Conservation (phyloP, 2,797 vertebrate genomes). For the Acanthopagrus latus region DNA sequence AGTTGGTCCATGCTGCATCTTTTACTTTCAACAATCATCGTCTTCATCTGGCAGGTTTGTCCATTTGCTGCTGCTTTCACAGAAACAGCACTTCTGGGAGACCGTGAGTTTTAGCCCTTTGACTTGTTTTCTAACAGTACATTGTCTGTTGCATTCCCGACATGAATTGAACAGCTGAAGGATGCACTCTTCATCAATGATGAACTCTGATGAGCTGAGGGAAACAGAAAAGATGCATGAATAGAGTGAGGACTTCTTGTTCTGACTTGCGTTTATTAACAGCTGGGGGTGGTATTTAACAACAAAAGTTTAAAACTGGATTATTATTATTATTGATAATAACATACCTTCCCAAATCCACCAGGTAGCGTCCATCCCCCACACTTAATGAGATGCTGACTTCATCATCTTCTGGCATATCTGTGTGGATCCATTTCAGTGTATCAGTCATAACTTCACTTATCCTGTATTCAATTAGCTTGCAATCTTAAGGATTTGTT, state of each 20-base stretch:
- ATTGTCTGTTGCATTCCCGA: slow-evolving; percentile 33
- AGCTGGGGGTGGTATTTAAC: neutral
- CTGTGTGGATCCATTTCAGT: slow-evolving; percentile 24
- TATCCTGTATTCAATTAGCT: too few relatives aligned
- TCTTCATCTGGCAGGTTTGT: slow-evolving; percentile 55
- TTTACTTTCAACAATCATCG: neutral
- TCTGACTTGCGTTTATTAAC: neutral
- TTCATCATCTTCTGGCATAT: slow-evolving; percentile 33
- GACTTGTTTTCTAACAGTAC: slow-evolving; percentile 35
- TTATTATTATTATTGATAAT: neutral
- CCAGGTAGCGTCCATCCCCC: slow-evolving; percentile 57
- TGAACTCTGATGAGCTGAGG: slow-evolving; percentile 57
- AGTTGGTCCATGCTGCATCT: neutral
- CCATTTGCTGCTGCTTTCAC: slow-evolving; percentile 39
- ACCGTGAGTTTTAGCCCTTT: slow-evolving; percentile 54
- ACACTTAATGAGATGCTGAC: slow-evolving; percentile 43
- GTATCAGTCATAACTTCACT: neutral
- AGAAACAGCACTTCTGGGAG: slow-evolving; percentile 49
- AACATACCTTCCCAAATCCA: slow-evolving; percentile 66
- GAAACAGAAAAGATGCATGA: neutral
- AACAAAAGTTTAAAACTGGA: too few relatives aligned
- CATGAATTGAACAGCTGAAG: slow-evolving; percentile 56
- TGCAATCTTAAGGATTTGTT: too few relatives aligned
- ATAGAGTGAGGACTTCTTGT: neutral
- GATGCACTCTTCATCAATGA: slow-evolving; percentile 62